A percentile compares a stretch with the other conserved stretches of the same genome.
phyloP scores from a whole-genome alignment of 2,888 invertebrate species.

The Apodemia zela region DNA sequence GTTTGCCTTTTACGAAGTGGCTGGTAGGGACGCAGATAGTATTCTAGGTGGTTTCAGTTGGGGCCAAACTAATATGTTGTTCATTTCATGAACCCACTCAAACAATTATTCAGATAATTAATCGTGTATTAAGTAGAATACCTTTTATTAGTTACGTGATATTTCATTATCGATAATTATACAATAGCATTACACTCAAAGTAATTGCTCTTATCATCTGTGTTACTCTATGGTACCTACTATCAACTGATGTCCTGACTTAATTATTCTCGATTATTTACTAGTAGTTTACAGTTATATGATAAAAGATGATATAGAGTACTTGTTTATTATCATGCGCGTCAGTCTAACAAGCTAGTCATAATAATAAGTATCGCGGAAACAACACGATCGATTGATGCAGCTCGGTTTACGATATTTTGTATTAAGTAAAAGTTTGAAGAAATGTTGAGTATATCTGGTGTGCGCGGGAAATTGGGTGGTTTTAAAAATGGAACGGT shows the following conservation, averaged over 20 bases:
- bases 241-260: constrained; percentile 20
- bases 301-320: constrained; percentile 28
- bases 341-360: constrained; percentile 35
- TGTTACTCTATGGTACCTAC: background rate
- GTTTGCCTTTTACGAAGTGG: too few relatives aligned
- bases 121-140: too few relatives aligned
- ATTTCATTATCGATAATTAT: background rate
- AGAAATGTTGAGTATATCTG: constrained; percentile 10
- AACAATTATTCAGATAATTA: too few relatives aligned
- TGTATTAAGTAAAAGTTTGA: background rate
- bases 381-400: constrained; percentile 16
- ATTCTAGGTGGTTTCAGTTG: too few relatives aligned
- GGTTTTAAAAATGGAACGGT: constrained; percentile 5
- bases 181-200: background rate
- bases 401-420: background rate
- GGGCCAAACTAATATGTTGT: too few relatives aligned
- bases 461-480: background rate
- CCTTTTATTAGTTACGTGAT: too few relatives aligned
- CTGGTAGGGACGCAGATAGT: too few relatives aligned
- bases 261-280: constrained; percentile 14
- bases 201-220: background rate
- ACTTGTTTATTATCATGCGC: constrained; percentile 41
- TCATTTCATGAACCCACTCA: too few relatives aligned
- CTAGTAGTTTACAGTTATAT: constrained; percentile 24
- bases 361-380: constrained; percentile 30